These are phyloP conservation scores for Pristionchus exspectatus DNA, from an alignment of 2,888 invertebrate species.

Conservation along the genomic window DNA sequence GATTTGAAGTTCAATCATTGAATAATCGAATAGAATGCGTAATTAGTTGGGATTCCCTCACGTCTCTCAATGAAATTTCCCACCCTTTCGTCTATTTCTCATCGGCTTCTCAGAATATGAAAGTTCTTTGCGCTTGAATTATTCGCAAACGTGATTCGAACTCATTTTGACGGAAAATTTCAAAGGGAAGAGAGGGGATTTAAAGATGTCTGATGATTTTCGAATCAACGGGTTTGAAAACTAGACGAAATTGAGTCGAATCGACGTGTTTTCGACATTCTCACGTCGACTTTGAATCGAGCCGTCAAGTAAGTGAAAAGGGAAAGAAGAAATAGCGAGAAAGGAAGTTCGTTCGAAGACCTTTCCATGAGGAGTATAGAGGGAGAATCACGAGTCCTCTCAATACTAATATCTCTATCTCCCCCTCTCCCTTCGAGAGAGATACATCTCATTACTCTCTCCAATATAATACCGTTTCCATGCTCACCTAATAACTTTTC, in stretches of 20 bases:
- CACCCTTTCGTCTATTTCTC: conserved; percentile 20
- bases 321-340: neutral
- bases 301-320: conserved; percentile 26
- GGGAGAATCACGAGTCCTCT: neutral
- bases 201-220: neutral
- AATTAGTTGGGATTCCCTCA: neutral
- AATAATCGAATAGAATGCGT: neutral
- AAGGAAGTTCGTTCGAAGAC: neutral
- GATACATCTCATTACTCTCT: conserved; percentile 5
- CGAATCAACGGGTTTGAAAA: neutral
- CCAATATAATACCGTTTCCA: conserved; percentile 14
- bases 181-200: neutral
- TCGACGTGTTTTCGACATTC: conserved; percentile 6
- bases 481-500: conserved; percentile 10
- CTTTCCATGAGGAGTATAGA: neutral
- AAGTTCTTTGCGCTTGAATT: conserved; percentile 10
- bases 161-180: neutral
- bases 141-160: neutral
- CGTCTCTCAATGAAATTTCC: neutral
- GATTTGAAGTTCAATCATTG: neutral
- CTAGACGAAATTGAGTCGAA: neutral
- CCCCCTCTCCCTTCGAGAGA: neutral
- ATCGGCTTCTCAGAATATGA: neutral
- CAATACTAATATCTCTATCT: neutral
- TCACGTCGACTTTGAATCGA: neutral